Base-by-base conservation (phyloP, 1,140 invertebrate species). In the Drosophila bipectinata region DNA sequence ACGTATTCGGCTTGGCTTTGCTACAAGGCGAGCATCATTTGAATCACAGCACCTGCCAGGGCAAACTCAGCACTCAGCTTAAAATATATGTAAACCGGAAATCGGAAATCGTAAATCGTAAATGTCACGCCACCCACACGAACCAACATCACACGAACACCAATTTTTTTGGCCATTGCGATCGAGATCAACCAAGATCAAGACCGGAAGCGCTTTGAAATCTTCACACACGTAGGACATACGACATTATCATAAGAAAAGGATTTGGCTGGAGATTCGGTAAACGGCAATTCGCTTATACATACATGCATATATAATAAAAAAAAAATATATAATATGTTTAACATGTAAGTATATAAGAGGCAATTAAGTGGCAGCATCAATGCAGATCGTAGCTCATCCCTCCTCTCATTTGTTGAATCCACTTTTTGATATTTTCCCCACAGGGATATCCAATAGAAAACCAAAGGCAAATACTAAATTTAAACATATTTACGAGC, bases 271-370 rank as follows among this genome's bases (percentile, higher is more conserved):
- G 59, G 67, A 72, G 62, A 49, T 69, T 53, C 63, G 64, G 52
- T 60, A 59, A 69, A 72, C 18, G 69, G 69, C 69, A 72, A 72
- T 60, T 72, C 47, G 69, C 62, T 77, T 75, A 69, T 64, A 78
- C 41, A 69, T 64, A 78, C 41, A 77, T 76, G 77, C 48, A 84
- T 74, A 77, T 75, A 75, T 51, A 61, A 76, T 61, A 53, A 72
- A 80, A 63, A 21, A 45, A 1, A 18, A 47, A 21, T 59, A 76
- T 64, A 77, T 68, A 78, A 78, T 83, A 83, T 84, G 76, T 83
- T 79, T 83, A 79, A 84, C 68, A 67, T 83, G 80, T 83, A 84
- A 84, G 76, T 81, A 82, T 71, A 84, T 72, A 83, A 83, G 75
- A 78, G 79, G 79, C 79, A 78, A 79, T 79, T 79, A 79, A 79